phyloP scores from a whole-genome alignment of 2,888 invertebrate genomes.

The Laspeyria flexula region DNA sequence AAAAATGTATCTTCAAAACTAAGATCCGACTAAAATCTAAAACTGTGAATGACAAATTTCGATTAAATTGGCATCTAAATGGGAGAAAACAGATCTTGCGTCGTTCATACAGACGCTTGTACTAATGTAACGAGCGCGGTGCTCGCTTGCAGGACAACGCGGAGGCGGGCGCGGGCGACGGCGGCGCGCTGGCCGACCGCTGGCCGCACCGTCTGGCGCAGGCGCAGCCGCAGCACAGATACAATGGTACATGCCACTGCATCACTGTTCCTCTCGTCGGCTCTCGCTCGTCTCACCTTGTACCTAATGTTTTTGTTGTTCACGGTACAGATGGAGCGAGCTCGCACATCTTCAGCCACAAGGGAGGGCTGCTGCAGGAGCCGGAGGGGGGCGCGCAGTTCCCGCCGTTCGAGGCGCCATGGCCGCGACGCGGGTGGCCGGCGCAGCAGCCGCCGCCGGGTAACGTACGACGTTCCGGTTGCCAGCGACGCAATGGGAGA shows the following conservation, averaged over 20 bases:
- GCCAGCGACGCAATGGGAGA: neutral
- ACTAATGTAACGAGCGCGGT: too few relatives aligned
- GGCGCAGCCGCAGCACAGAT: constrained; percentile 69
- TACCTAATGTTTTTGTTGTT: neutral
- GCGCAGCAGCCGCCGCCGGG: constrained; percentile 44
- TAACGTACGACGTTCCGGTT: constrained; percentile 10
- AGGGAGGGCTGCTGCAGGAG: constrained; percentile 88
- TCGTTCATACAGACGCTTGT: too few relatives aligned
- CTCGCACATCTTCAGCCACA: constrained; percentile 91
- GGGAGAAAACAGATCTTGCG: too few relatives aligned
- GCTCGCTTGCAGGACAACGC: constrained; percentile 33
- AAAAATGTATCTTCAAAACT: too few relatives aligned
- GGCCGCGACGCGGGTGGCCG: constrained; percentile 60
- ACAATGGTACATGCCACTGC: constrained; percentile 44
- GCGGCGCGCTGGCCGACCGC: constrained; percentile 47
- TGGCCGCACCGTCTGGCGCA: constrained; percentile 79
- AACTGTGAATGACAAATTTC: too few relatives aligned
- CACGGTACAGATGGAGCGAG: constrained; percentile 28
- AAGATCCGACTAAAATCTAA: too few relatives aligned
- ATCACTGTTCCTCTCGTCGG: too few relatives aligned
- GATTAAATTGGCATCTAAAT: too few relatives aligned
- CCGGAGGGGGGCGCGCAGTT: constrained; percentile 52
- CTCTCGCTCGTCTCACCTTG: too few relatives aligned
- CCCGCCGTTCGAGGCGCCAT: constrained; percentile 58
- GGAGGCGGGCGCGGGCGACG: constrained; percentile 24